These are phyloP conservation scores for Drosophila tani DNA, from an alignment of 1,140 invertebrate species.

Conservation along the genomic window DNA sequence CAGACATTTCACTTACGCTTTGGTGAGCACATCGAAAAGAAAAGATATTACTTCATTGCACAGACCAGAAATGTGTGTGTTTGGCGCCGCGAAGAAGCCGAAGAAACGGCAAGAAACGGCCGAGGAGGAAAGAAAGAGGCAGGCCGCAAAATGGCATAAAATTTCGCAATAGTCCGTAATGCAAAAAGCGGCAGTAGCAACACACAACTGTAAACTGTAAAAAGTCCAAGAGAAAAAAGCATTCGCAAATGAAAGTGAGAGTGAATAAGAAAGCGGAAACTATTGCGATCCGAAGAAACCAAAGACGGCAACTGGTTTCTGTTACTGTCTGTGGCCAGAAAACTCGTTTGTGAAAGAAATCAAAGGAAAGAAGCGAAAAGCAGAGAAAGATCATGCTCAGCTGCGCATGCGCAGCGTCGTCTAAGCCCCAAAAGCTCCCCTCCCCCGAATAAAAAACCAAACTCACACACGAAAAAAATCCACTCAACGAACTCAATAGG, in stretches of 20 bases:
- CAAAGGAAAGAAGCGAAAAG: conserved; percentile 50
- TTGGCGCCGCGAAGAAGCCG: conserved; percentile 11
- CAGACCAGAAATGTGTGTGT: conserved; percentile 75
- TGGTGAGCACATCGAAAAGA: conserved; percentile 60
- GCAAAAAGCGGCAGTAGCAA: conserved; percentile 43
- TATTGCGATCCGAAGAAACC: conserved; percentile 75
- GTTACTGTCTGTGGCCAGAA: conserved; percentile 47
- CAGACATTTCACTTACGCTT: conserved; percentile 73
- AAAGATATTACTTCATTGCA: conserved; percentile 83
- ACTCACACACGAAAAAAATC: neutral
- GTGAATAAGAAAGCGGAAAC: conserved; percentile 85
- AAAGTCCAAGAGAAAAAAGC: conserved; percentile 36
- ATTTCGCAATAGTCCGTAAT: conserved; percentile 53
- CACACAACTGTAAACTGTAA: conserved; percentile 52
- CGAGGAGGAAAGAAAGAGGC: conserved; percentile 11
- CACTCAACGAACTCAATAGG: conserved; percentile 27
- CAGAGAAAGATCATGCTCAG: conserved; percentile 63
- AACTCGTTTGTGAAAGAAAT: conserved; percentile 75
- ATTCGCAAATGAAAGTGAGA: conserved; percentile 84
- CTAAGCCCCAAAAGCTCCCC: conserved; percentile 13
- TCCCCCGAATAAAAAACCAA: no score
- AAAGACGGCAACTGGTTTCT: conserved; percentile 67
- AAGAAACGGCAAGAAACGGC: neutral
- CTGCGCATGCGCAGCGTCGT: conserved; percentile 69
- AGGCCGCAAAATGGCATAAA: conserved; percentile 52